Conservation (phyloP, 2,888 invertebrate genomes). For the Morinoia aosen region DNA sequence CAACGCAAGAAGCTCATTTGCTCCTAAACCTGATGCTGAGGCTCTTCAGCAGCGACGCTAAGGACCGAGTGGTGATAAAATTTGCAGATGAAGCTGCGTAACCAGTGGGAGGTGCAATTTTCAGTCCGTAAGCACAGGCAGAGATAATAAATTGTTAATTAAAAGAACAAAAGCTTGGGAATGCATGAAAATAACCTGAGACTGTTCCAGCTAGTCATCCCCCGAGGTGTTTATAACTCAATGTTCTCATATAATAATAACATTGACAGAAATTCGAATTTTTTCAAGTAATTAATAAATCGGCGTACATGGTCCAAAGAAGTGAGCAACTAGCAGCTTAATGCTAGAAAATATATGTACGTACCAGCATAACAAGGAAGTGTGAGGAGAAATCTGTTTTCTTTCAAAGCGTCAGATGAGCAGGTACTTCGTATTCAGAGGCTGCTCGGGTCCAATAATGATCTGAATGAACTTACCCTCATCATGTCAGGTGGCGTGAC, state of each 20-base stretch:
- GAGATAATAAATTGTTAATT: neutral
- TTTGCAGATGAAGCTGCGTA: conserved; percentile 1
- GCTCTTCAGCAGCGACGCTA: neutral
- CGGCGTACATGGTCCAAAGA: neutral
- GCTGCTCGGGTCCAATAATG: neutral
- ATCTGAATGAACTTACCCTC: neutral
- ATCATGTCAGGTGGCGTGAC: neutral
- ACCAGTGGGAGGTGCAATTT: neutral
- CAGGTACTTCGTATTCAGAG: neutral
- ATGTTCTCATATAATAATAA: neutral
- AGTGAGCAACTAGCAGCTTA: neutral
- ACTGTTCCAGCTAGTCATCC: neutral
- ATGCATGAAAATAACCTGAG: neutral
- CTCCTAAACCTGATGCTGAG: neutral
- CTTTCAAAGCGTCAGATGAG: neutral
- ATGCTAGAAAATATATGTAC: neutral
- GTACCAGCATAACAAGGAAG: neutral
- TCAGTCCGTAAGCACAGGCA: neutral
- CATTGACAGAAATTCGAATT: neutral
- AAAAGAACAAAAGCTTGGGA: neutral
- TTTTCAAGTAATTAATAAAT: neutral
- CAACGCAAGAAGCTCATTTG: neutral
- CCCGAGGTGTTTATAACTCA: neutral
- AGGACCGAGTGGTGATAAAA: conserved; percentile 1
- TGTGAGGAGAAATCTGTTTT: neutral